Base-by-base conservation (phyloP, 2,888 invertebrate species). In the Biston betularia region DNA sequence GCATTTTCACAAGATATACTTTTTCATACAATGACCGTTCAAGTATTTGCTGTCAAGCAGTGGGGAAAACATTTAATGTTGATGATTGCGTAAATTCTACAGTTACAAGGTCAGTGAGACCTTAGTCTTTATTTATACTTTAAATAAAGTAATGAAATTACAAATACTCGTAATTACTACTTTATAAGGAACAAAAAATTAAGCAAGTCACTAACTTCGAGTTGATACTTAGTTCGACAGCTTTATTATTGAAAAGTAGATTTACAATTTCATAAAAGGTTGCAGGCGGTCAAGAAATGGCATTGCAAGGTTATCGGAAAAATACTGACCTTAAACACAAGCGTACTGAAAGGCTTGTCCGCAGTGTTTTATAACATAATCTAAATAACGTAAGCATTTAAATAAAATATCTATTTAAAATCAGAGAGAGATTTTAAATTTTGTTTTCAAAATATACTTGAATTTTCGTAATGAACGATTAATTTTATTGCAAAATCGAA, bases 241-340 rank as follows among this genome's bases (percentile, higher is more conserved):
- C n/a, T 49, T 24, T 33, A 45, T 48, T 53, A 49, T 58, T 48
- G n/a, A 49, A 58, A 58, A 42, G 48, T 49, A 40, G 33, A 49
- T 24, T 24, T 24, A 56, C 34, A 56, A 59, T 15, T 59, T 50
- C 49, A 42, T 49, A 46, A 54, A 53, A 62, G 61, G 53, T 49
- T 42, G 53, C 46, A 46, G 15, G 55, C 64, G 46, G 60, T 65
- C 65, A 65, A 49, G 48, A 60, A 65, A 55, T 65, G 59, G 58
- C 65, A 60, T 60, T 65, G 60, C 65, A 65, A 65, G 65, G 65
- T 33, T 65, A 50, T 60, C 38, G 60, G 50, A 49, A 65, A 49
- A 55, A 58, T 48, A 63, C 52, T 60, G 65, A 60, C 65, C 65
- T 65, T 54, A 63, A 49, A 58, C 42, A n/a, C 34, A 44, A 52